Evolutionary conservation across 2,888 invertebrate species (phyloP), one percentile per base, ranked within the genome.

Genomic region (Digitonthophagus gazella): DNA sequence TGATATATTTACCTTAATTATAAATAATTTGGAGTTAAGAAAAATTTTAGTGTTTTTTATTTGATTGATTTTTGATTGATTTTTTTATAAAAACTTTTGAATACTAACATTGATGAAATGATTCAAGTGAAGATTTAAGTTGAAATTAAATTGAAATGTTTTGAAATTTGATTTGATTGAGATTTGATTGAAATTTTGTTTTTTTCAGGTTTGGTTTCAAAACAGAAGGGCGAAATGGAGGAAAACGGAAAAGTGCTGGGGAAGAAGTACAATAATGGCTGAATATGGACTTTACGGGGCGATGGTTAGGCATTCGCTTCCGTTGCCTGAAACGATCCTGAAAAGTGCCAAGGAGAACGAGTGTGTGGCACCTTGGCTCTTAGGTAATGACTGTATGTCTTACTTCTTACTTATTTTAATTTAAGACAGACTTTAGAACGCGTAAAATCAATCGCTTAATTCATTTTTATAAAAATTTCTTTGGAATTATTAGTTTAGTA

Each of bases 161-260:
- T n/a, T n/a, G n/a, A n/a, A n/a, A n/a, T n/a, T n/a, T n/a, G n/a
- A n/a, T n/a, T n/a, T n/a, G n/a, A n/a, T n/a, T n/a, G n/a, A n/a
- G n/a, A n/a, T n/a, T n/a, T n/a, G n/a, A n/a, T n/a, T n/a, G n/a
- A n/a, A n/a, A n/a, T n/a, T n/a, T 19, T n/a, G 22, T 15, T 67
- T 19, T 65, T 86, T 86, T 0, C 87, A 99, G 98, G 98, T 99
- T 67, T 99, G 98, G 98, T 99, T 97, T 85, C 97, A 97, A 86
- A 99, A 99, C 85, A 90, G 98, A 19, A 89, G 98, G 58, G 98
- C 98, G 78, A 98, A 98, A 83, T 99, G 98, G 98, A 91, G 98
- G 72, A 99, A 99, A 84, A 99, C 98, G 67, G 98, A 99, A 85
- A 99, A 99, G 83, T 98, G 97, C 77, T 99, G 99, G 99, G 99